These are phyloP conservation scores for Drosophila nigricruria DNA, from an alignment of 2,888 invertebrate genomes.

Conservation along the genomic window DNA sequence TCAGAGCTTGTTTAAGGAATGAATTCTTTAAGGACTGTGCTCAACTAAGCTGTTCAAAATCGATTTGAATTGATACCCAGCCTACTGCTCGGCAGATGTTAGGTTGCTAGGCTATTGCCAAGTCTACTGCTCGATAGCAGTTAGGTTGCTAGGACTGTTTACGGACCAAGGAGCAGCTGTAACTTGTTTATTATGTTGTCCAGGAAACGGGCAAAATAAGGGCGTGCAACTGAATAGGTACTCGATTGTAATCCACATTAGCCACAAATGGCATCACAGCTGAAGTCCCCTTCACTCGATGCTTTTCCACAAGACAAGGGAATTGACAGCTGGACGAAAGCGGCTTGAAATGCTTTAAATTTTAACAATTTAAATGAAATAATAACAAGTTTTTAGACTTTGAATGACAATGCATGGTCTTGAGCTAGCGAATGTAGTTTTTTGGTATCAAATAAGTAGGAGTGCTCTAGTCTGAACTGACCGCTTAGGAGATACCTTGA, in stretches of 20 bases:
- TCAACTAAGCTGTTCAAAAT: constrained; percentile 23
- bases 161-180: constrained; percentile 19
- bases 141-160: neutral
- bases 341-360: neutral
- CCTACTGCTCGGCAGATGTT: constrained; percentile 31
- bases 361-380: neutral
- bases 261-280: neutral
- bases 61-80: constrained; percentile 35
- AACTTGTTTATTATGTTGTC: constrained; percentile 55
- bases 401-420: neutral
- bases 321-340: neutral
- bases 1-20: constrained; percentile 35
- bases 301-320: neutral
- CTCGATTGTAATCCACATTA: constrained; percentile 1
- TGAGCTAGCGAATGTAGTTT: neutral
- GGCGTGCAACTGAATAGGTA: neutral
- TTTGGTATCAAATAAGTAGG: neutral
- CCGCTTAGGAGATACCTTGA: too few species aligned
- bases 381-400: neutral
- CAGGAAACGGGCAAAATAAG: constrained; percentile 34
- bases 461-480: too few species aligned
- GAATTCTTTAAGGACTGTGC: neutral
- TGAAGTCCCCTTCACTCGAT: neutral
- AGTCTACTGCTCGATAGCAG: constrained; percentile 35
- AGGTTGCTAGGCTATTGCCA: neutral